Percentiles rank a stretch among this genome's conserved stretches.
Evolutionary conservation across 2,888 invertebrate genomes (phyloP).

Genomic region (Ormyrus thymus): DNA sequence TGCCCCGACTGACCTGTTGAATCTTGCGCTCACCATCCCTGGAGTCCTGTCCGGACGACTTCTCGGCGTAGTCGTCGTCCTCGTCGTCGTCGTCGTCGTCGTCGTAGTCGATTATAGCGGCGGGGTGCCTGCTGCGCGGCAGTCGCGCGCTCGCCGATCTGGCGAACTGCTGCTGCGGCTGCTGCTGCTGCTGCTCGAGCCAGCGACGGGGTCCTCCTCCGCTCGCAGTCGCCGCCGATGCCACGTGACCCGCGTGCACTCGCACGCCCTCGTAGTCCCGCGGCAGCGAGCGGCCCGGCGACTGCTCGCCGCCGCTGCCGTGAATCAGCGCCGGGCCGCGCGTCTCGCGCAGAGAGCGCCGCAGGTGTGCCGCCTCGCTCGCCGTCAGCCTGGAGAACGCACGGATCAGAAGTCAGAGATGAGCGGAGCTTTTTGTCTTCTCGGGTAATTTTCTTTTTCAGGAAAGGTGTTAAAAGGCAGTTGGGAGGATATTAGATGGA

Average conservation of each 20-base stretch:
- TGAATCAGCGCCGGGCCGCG: conserved; percentile 12
- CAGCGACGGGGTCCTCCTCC: conserved; percentile 4
- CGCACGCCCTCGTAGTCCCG: conserved; percentile 39
- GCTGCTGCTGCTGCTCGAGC: conserved; percentile 28
- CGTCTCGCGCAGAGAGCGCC: conserved; percentile 57
- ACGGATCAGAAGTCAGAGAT: no score
- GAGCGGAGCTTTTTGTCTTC: no score
- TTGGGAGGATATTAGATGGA: no score
- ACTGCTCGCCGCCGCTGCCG: conserved; percentile 58
- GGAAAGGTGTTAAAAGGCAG: no score
- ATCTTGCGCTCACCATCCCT: conserved; percentile 86
- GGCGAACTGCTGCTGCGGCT: conserved; percentile 79
- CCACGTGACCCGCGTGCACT: conserved; percentile 51
- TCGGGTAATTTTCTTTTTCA: no score
- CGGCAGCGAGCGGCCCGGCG: conserved; percentile 55
- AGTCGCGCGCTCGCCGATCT: conserved; percentile 90
- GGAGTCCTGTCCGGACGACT: conserved; percentile 70
- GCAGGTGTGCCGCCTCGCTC: conserved; percentile 64
- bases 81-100: conserved; percentile 76
- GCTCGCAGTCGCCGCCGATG: conserved; percentile 5
- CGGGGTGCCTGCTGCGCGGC: conserved; percentile 77
- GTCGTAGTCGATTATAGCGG: conserved; percentile 66
- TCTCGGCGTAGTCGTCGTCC: conserved; percentile 74
- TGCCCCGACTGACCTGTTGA: conserved; percentile 76
- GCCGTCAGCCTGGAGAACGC: conserved; percentile 45